These are phyloP conservation scores for Drymodes brunneopygia DNA, from an alignment of 2,113 vertebrate genomes.

Conservation along the genomic window DNA sequence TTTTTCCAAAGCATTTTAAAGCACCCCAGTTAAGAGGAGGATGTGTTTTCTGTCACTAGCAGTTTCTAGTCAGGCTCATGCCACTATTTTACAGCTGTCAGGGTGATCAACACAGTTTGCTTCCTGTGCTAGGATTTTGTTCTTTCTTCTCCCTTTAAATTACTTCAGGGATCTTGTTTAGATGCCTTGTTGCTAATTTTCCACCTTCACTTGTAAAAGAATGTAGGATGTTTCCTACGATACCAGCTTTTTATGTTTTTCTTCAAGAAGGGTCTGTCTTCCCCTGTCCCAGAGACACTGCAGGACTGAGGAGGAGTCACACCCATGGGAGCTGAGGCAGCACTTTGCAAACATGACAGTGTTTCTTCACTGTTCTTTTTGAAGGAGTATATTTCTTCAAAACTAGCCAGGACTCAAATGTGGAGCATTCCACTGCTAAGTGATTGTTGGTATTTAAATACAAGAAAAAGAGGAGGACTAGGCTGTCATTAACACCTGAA, in stretches of 20 bases:
- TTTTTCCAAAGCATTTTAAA: background rate
- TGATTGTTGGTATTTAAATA: background rate
- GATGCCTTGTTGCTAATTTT: background rate
- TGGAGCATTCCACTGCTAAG: background rate
- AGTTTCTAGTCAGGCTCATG: background rate
- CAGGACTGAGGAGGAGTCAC: background rate
- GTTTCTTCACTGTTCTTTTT: background rate
- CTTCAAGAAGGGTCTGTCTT: background rate
- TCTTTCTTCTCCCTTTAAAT: background rate
- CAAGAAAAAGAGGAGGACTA: background rate
- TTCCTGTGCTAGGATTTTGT: background rate
- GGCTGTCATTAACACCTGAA: background rate
- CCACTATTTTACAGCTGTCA: background rate
- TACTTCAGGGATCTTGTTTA: background rate
- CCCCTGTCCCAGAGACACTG: background rate
- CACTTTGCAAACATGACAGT: rapidly evolving
- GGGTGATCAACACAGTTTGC: background rate
- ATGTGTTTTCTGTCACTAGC: background rate
- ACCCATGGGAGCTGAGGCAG: background rate
- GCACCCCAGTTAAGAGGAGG: background rate
- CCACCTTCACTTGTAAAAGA: background rate
- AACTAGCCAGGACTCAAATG: background rate
- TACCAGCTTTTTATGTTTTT: background rate
- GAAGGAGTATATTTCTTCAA: background rate
- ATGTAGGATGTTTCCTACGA: background rate